These are phyloP conservation scores for Halisarca cf. caerulea DNA, from an alignment of 37 sponge, comb jelly and placozoan species.

Conservation along the genomic window DNA sequence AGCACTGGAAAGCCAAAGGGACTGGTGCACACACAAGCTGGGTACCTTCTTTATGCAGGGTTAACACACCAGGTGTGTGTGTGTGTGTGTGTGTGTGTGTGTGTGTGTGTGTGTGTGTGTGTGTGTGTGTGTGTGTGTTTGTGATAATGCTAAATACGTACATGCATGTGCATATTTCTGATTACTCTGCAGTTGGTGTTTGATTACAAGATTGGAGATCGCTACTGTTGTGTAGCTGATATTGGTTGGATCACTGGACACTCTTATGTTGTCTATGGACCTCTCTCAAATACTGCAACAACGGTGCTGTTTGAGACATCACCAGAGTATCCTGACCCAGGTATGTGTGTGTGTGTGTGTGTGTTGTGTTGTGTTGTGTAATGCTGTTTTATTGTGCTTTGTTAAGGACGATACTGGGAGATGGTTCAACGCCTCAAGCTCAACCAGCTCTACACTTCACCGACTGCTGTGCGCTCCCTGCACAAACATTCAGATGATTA, in stretches of 20 bases:
- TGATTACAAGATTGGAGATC: constrained; percentile 89
- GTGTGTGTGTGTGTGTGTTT: neutral
- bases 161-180: neutral
- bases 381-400: neutral
- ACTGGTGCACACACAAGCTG: constrained; percentile 92
- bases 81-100: constrained; percentile 5
- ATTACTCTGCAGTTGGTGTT: constrained; percentile 72
- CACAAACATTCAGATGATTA: constrained; percentile 67
- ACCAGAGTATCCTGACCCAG: constrained; percentile 89
- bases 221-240: constrained; percentile 97
- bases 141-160: neutral
- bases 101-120: neutral
- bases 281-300: constrained; percentile 90
- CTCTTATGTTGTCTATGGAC: constrained; percentile 92
- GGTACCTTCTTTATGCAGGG: constrained; percentile 91
- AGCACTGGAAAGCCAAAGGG: constrained; percentile 97
- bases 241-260: constrained; percentile 99
- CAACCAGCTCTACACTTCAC: constrained; percentile 91
- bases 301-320: constrained; percentile 90
- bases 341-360: constrained; percentile 36
- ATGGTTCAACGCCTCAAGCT: constrained; percentile 88
- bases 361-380: neutral
- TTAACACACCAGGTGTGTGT: constrained; percentile 79
- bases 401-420: constrained; percentile 99
- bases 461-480: constrained; percentile 85